Evolutionary conservation across 2,797 vertebrate genomes (phyloP), one percentile per base, ranked within the genome.

Genomic region (Oreochromis grahami): DNA sequence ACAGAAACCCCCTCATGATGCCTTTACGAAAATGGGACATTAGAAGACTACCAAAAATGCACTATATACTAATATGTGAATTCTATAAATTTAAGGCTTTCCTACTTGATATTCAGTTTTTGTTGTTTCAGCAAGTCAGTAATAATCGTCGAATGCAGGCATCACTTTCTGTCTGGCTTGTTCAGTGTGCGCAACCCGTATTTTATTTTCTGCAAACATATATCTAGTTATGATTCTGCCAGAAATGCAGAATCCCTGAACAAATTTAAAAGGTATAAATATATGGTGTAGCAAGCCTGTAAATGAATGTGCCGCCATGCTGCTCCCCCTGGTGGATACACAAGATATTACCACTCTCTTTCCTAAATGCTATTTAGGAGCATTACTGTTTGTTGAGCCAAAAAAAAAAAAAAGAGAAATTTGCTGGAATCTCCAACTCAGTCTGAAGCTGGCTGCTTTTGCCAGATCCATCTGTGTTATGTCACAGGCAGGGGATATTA

Each of bases 391-490:
- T 32, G 55, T 32, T 58, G 29, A 34, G 15, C 3, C 29, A 34
- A 26, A 89, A 86, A 58, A 87, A 79, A 81, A 74, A 24, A 89
- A 3, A 76, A 81, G 14, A n/a, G 68, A n/a, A 80, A 81, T 83
- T 36, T 36, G 38, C 34, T 81, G 36, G 10, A 60, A 24, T 85
- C 55, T 84, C 77, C 82, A 80, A 56, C 38, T 80, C 76, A 83
- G 80, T 88, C 72, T 45, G 65, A 17, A 85, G 51, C 77, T 76
- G 52, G 51, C 50, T 84, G 70, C 3, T 34, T 90, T 84, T 86
- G 79, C 86, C 53, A 87, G 86, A 90, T 80, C 78, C 50, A 88
- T 89, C 79, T 84, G 50, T 87, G 82, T 85, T 90, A 82, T 82
- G 76, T 60, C 56, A 60, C 29, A 60, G 56, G 29, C 5, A 11